Evolutionary conservation across 2,797 vertebrate genomes (phyloP).

Genomic region (Amblyopsis hoosieri): DNA sequence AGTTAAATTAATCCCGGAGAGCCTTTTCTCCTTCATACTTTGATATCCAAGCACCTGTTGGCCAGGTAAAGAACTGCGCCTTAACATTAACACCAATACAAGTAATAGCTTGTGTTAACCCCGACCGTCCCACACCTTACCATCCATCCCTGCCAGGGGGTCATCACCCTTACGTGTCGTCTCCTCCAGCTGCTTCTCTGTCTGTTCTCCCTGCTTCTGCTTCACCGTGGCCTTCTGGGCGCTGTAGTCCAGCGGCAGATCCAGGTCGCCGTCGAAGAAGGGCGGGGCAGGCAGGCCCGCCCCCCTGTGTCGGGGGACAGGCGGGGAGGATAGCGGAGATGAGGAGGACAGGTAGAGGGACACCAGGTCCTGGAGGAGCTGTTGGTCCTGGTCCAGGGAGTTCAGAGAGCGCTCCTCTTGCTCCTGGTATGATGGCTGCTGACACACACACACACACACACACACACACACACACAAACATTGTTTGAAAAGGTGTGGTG

Average conservation of each 20-base stretch:
- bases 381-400: constrained; percentile 70
- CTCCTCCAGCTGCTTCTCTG: constrained; percentile 51
- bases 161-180: constrained; percentile 57
- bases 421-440: constrained; percentile 84
- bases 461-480: constrained; percentile 15
- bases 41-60: no score
- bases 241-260: constrained; percentile 76
- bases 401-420: constrained; percentile 76
- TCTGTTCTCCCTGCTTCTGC: constrained; percentile 26
- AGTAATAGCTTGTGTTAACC: no score
- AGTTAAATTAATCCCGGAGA: no score
- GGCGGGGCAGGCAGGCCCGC: constrained; percentile 57
- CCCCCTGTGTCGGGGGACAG: constrained; percentile 59
- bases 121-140: constrained; percentile 47
- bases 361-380: constrained; percentile 86
- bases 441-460: constrained; percentile 34
- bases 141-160: constrained; percentile 56
- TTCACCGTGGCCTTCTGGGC: constrained; percentile 74
- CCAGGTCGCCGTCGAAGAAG: constrained; percentile 67
- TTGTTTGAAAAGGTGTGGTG: no score
- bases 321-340: constrained; percentile 41
- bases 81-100: no score
- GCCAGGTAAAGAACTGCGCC: no score
- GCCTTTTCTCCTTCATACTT: no score
- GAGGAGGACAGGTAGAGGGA: constrained; percentile 77